Base-by-base conservation (phyloP, 2,888 invertebrate species). In the Caenorhabditis japonica region DNA sequence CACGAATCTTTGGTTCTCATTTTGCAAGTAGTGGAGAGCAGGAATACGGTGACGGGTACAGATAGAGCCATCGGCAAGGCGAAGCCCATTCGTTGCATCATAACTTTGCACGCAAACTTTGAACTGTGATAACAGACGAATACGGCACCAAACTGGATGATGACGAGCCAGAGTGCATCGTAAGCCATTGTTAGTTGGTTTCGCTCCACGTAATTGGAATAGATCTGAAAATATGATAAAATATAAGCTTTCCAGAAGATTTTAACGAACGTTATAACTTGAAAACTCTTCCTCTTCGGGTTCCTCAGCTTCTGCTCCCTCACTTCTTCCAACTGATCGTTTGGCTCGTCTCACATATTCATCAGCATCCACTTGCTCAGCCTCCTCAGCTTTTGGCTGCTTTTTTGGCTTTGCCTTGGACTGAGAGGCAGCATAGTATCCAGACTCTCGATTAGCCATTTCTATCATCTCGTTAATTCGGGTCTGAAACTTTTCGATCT, bases 31-130 rank as follows among this genome's bases (percentile, higher is more conserved):
- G 74, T 59, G 1, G 80, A 73, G 33, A 87, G 79, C 5, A 84
- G 46, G 25, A 95, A 90, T 21, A 96, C 93, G 1, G 94, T 92
- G 13, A 95, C 91, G 0, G 97, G 97, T 62, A 95, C 94, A 0
- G 94, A 93, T 75, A 97, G 91, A 88, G 94, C 94, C 5, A 97
- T 93, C 0, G 97, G 97, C 83, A 97, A 94, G 0, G 97, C 95
- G 87, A 95, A 97, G 88, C 96, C 95, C 90, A 96, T 94, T 21
- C 95, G 93, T 90, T 97, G 97, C 80, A 97, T 96, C 79, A 85
- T 82, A 7, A 87, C 86, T 75, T 88, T 87, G 81, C 91, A 91
- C 1, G 90, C 90, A 76, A 90, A 89, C 68, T 90, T 89, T 36
- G 88, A 89, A 36, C 89, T 87, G 69, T 90, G 89, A 85, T 89